Conservation (phyloP, 2,113 vertebrate species). For the Atrichornis clamosus region DNA sequence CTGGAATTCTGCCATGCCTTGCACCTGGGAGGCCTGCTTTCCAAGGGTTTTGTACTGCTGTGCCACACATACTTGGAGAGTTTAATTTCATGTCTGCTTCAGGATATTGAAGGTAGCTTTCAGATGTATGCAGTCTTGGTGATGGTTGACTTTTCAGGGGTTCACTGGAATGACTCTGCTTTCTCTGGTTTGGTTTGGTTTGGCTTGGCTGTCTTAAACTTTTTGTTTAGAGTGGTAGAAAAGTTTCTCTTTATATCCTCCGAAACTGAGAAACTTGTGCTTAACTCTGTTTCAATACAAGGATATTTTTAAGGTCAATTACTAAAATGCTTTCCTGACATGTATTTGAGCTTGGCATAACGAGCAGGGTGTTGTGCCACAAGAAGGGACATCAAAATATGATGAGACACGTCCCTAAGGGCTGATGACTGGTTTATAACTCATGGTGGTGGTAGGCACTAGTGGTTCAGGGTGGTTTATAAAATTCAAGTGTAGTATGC, state of each 20-base stretch:
- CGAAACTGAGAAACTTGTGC: neutral
- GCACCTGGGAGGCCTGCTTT: neutral
- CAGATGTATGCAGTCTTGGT: fast-evolving
- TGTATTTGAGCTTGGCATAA: neutral
- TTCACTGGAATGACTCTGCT: neutral
- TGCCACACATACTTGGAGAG: fast-evolving
- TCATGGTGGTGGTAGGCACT: neutral
- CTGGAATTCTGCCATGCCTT: neutral
- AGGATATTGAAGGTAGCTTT: neutral
- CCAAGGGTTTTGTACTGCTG: neutral
- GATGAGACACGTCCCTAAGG: neutral
- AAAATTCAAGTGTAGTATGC: neutral
- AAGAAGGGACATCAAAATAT: neutral
- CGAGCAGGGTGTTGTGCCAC: neutral
- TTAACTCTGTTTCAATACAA: neutral
- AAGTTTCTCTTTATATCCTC: neutral
- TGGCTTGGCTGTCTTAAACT: neutral
- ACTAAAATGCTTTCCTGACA: neutral
- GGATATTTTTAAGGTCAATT: neutral
- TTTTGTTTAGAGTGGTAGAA: neutral
- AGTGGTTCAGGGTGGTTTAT: neutral
- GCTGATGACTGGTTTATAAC: neutral
- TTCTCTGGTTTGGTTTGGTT: neutral
- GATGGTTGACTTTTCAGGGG: neutral
- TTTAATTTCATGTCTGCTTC: neutral